A percentile compares a stretch with the other conserved stretches of the same genome.
phyloP scores from a whole-genome alignment of 2,113 vertebrate species.

The Cromileptes altivelis region DNA sequence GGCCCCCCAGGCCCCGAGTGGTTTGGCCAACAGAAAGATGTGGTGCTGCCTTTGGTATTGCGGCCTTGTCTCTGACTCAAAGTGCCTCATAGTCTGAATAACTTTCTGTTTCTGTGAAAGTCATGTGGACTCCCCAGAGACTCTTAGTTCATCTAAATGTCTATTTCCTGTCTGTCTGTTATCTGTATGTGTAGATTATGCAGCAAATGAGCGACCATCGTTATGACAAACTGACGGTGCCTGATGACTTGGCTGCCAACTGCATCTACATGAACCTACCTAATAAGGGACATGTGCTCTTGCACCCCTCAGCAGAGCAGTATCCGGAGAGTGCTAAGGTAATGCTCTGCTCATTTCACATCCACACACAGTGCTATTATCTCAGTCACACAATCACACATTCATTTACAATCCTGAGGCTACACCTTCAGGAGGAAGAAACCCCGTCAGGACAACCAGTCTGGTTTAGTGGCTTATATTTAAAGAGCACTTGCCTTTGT shows the following conservation, averaged over 20 bases:
- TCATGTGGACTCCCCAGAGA: background rate
- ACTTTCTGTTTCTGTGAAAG: slow-evolving; percentile 43
- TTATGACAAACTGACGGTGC: slow-evolving; percentile 96
- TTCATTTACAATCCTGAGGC: slow-evolving; percentile 39
- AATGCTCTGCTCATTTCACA: slow-evolving; percentile 40
- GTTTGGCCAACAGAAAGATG: slow-evolving; percentile 59
- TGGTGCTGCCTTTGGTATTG: slow-evolving; percentile 49
- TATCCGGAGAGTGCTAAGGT: slow-evolving; percentile 95
- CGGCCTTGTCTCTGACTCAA: slow-evolving; percentile 42
- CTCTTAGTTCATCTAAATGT: slow-evolving; percentile 10
- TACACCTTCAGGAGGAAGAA: slow-evolving; percentile 33
- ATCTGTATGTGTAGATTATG: slow-evolving; percentile 88
- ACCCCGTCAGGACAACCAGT: background rate
- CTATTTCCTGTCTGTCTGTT: slow-evolving; percentile 42
- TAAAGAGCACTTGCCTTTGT: slow-evolving; percentile 53
- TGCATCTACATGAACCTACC: slow-evolving; percentile 95
- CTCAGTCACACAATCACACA: slow-evolving; percentile 15
- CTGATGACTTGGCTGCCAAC: slow-evolving; percentile 93
- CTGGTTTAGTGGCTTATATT: slow-evolving; percentile 47
- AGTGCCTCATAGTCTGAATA: slow-evolving; percentile 43
- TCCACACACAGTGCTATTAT: slow-evolving; percentile 1
- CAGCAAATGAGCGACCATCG: slow-evolving; percentile 98
- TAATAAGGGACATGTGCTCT: slow-evolving; percentile 91
- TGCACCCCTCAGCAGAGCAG: slow-evolving; percentile 91
- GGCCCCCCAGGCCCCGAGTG: slow-evolving; percentile 38